A percentile compares a stretch with the other conserved stretches of the same genome.
phyloP scores from a whole-genome alignment of 2,888 invertebrate species.

The Drosophila mimica region DNA sequence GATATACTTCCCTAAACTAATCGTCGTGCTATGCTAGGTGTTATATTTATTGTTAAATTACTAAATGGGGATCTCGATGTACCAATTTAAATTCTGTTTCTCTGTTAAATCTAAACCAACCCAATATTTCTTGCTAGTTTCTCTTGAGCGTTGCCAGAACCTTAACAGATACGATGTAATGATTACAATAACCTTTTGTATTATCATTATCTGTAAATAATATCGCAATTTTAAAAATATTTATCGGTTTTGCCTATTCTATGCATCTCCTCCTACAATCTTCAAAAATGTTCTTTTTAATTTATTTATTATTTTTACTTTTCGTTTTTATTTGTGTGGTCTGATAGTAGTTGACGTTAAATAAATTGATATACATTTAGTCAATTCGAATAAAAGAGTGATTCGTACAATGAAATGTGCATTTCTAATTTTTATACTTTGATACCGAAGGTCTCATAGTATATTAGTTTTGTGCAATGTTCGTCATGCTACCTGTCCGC shows the following conservation, averaged over 20 bases:
- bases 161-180: no score
- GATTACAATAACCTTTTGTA: background rate
- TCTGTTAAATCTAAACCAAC: background rate
- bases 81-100: background rate
- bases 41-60: background rate
- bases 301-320: background rate
- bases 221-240: background rate
- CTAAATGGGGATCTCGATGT: background rate
- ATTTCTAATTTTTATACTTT: background rate
- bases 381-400: background rate
- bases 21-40: background rate
- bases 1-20: background rate
- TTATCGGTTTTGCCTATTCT: background rate
- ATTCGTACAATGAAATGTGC: background rate
- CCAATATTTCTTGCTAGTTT: background rate
- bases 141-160: background rate
- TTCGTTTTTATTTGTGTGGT: background rate
- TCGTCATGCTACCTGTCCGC: no score
- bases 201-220: background rate
- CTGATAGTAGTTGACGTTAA: background rate
- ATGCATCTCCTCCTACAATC: background rate
- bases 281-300: background rate
- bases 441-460: no score
- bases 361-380: background rate
- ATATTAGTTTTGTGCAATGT: no score